Conservation (phyloP, 2,888 invertebrate genomes). For the Hydraecia micacea region DNA sequence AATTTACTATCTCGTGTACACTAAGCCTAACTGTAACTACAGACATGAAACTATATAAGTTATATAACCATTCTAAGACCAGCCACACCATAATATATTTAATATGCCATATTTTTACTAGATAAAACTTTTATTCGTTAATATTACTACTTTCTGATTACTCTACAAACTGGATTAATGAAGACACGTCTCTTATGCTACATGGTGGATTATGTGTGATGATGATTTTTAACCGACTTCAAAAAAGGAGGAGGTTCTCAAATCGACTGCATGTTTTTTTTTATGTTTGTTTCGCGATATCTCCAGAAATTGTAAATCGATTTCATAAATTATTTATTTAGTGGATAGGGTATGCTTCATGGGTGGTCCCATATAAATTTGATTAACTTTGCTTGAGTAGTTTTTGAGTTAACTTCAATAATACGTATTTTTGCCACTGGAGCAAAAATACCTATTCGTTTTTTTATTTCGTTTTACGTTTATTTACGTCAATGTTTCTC, state of each 20-base stretch:
- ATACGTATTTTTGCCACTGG: accelerated
- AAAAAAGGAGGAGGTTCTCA: no score
- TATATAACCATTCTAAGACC: constrained; percentile 20
- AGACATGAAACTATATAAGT: constrained; percentile 32
- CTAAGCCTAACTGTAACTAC: constrained; percentile 18
- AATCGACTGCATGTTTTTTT: no score
- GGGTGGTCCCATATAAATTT: no score
- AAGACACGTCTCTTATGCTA: neutral
- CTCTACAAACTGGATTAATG: neutral
- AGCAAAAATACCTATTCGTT: no score
- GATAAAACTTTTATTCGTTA: constrained; percentile 25
- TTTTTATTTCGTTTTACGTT: no score
- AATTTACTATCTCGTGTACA: constrained; percentile 11
- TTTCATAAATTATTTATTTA: no score
- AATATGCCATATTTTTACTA: constrained; percentile 25
- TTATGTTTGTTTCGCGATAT: no score
- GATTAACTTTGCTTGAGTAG: no score
- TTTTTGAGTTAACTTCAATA: no score
- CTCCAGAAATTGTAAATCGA: no score
- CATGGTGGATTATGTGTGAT: neutral
- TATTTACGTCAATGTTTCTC: no score
- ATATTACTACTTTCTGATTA: constrained; percentile 5
- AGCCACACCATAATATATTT: constrained; percentile 41
- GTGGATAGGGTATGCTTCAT: no score
- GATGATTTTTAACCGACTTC: neutral